Evolutionary conservation across 2,797 vertebrate genomes (phyloP).

Genomic region (Alectoris magna): DNA sequence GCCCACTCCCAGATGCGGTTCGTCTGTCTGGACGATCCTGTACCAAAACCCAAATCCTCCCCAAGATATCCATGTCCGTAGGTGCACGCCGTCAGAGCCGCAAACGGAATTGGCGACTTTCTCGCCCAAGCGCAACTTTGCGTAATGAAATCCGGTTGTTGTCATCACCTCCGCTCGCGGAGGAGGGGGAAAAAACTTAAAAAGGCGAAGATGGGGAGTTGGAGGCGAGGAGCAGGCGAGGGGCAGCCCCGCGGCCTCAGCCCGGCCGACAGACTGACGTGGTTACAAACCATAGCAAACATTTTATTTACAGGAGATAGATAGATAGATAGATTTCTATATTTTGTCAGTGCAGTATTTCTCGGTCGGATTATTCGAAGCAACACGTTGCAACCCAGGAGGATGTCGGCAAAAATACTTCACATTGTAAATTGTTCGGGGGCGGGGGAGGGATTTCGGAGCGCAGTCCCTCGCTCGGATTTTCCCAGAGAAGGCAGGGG

Average conservation of each 20-base stretch:
- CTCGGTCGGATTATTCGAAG: constrained; percentile 78
- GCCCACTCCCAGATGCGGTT: too few species aligned
- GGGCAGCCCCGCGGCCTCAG: not conserved
- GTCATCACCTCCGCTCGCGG: not conserved
- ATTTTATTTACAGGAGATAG: constrained; percentile 93
- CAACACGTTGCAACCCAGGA: constrained; percentile 23
- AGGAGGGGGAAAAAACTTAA: not conserved
- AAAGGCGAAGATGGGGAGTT: not conserved
- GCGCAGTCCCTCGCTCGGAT: not conserved
- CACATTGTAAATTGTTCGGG: constrained; percentile 52
- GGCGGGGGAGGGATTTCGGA: not conserved
- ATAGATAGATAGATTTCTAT: constrained; percentile 54
- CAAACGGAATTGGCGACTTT: not conserved
- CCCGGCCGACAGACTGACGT: constrained; percentile 32
- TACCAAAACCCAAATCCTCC: rapidly evolving
- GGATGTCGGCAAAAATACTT: constrained; percentile 49
- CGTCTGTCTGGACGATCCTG: rapidly evolving
- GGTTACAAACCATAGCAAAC: constrained; percentile 87
- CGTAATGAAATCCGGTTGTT: not conserved
- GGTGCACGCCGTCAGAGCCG: not conserved
- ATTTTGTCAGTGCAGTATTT: constrained; percentile 83
- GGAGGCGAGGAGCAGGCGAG: not conserved
- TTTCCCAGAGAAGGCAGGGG: not conserved
- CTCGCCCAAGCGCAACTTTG: not conserved
- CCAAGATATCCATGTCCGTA: rapidly evolving